These are phyloP conservation scores for Gasteruption jaculator DNA, from an alignment of 2,888 invertebrate genomes.

Conservation along the genomic window DNA sequence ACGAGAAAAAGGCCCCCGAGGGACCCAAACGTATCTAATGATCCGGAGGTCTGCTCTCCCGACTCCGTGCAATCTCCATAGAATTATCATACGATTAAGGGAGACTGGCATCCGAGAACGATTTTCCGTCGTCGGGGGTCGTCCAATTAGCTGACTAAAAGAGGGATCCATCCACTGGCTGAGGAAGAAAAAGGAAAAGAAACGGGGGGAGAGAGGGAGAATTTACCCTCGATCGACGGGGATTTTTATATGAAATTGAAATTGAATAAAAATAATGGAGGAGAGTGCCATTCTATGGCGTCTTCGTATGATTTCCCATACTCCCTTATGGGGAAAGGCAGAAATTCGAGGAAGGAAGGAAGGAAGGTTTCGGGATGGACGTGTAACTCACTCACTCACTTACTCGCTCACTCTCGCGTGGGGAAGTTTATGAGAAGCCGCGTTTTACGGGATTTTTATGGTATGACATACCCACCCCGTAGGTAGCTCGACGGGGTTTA, in stretches of 20 bases:
- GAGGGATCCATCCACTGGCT: slow-evolving; percentile 4
- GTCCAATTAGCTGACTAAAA: slow-evolving; percentile 30
- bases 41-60: slow-evolving; percentile 42
- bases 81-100: slow-evolving; percentile 50
- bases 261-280: no score
- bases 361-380: no score
- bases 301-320: no score
- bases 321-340: no score
- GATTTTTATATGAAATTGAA: no score
- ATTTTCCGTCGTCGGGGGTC: slow-evolving; percentile 32
- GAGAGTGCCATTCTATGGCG: no score
- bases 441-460: slow-evolving; percentile 52
- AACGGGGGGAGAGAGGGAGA: no score
- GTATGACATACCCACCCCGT: slow-evolving; percentile 47
- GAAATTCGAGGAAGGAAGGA: no score
- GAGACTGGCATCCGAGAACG: slow-evolving; percentile 30
- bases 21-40: slow-evolving; percentile 39
- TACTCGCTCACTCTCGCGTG: no score
- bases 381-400: no score
- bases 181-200: slow-evolving; percentile 3
- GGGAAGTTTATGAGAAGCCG: no score
- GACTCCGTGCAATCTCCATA: slow-evolving; percentile 49
- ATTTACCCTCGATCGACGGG: no score
- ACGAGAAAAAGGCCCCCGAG: slow-evolving; percentile 26
- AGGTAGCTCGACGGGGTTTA: slow-evolving; percentile 45